These are phyloP conservation scores for Eudemis profundana DNA, from an alignment of 2,888 invertebrate species.

Conservation along the genomic window DNA sequence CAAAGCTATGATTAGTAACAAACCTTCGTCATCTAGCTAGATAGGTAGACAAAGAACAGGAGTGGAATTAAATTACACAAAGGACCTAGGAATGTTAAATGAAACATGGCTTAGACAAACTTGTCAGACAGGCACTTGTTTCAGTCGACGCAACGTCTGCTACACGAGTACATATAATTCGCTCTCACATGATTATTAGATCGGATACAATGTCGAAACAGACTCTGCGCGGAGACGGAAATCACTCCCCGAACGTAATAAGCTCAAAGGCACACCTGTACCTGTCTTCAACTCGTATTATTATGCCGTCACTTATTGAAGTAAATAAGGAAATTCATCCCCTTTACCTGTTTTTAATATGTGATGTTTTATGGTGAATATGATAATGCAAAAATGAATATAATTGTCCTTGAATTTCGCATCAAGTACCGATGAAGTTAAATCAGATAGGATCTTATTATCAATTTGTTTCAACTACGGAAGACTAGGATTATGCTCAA, in stretches of 20 bases:
- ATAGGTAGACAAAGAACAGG: slow-evolving; percentile 32
- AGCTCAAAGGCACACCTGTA: slow-evolving; percentile 37
- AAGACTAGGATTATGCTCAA: no score
- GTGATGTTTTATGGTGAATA: neutral
- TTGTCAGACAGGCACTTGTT: slow-evolving; percentile 59
- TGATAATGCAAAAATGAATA: no score
- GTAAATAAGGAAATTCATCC: slow-evolving; percentile 8
- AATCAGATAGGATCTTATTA: no score
- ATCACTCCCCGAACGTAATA: slow-evolving; percentile 35
- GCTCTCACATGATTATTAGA: slow-evolving; percentile 37
- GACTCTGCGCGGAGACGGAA: slow-evolving; percentile 27
- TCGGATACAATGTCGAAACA: slow-evolving; percentile 39
- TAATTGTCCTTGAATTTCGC: no score
- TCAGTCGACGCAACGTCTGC: slow-evolving; percentile 52
- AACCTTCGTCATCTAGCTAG: slow-evolving; percentile 34
- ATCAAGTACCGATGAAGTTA: no score
- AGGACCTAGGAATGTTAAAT: slow-evolving; percentile 36
- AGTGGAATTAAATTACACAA: slow-evolving; percentile 37
- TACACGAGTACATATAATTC: slow-evolving; percentile 43
- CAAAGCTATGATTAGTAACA: slow-evolving; percentile 35
- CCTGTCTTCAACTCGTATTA: slow-evolving; percentile 22
- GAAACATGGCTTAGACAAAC: slow-evolving; percentile 53
- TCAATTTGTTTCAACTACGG: no score
- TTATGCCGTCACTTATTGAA: neutral
- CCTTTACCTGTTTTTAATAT: no score